Base-by-base conservation (phyloP, 2,797 vertebrate genomes). In the Phrynocephalus guinanensis region DNA sequence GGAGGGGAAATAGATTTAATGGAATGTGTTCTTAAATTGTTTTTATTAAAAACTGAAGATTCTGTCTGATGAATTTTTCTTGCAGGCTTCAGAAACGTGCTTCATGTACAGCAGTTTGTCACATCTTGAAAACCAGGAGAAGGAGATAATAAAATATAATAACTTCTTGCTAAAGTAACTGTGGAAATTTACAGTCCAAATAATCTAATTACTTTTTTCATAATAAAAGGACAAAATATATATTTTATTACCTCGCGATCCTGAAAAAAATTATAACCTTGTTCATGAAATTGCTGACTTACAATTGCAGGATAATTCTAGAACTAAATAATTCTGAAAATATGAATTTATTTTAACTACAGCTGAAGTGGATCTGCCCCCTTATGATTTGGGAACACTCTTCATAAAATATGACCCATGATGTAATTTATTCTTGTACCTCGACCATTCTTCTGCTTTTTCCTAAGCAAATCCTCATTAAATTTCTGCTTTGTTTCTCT, bases 41-140 rank as follows among this genome's bases (percentile, higher is more conserved):
- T n/a, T n/a, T 66, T 38, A 24, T 30, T 85, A n/a, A 68, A 82
- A 76, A 28, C 44, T 68, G 72, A 86, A 73, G 28, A 71, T 70
- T 38, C 72, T 86, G 63, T 91, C 89, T 88, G 79, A 50, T 67
- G 76, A 84, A 30, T 48, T 67, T 68, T 48, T 67, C 18, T 9
- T 80, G 82, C 24, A 78, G 28, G 11, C 44, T 73, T 30, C 33
- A 76, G 70, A 86, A 52, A 68, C 77, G 86, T 26, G 79, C 38
- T 89, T 56, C 26, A 78, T n/a, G 6, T 88, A 77, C n/a, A 87
- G 77, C 68, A 81, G 70, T 80, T 89, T 70, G 60, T 86, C 86
- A 75, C 75, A 86, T 89, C 68, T 89, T 44, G 89, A 88, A 79
- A 78, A 86, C 0, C 0, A 30, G 52, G 73, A 30, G 52, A 52